Percentiles rank a stretch among this genome's conserved stretches.
phyloP scores from a whole-genome alignment of 2,797 vertebrate genomes.

The Pipistrellus pygmaeus region DNA sequence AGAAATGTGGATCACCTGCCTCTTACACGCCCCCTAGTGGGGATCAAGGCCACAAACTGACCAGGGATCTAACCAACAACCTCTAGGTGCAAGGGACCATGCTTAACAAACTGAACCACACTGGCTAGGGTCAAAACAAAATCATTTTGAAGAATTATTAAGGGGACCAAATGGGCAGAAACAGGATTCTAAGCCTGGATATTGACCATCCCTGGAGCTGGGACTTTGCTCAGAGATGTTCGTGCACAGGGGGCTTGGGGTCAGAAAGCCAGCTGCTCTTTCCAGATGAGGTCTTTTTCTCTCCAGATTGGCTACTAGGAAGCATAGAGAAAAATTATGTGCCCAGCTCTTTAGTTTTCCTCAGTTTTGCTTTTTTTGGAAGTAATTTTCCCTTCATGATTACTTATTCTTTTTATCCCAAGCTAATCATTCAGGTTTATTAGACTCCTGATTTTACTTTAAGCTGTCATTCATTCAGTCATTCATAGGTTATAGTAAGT shows the following conservation, averaged over 20 bases:
- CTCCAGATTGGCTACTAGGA: background rate
- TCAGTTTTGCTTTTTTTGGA: background rate
- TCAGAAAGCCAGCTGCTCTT: background rate
- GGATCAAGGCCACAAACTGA: background rate
- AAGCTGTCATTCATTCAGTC: background rate
- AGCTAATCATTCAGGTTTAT: background rate
- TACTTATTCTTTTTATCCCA: background rate
- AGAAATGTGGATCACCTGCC: background rate
- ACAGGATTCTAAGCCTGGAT: background rate
- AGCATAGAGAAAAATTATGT: background rate
- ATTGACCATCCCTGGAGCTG: background rate
- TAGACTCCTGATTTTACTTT: background rate
- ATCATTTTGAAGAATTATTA: background rate
- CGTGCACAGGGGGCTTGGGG: fast-evolving
- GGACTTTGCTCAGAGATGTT: background rate
- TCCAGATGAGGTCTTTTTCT: background rate
- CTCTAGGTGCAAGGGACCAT: background rate
- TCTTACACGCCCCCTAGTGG: background rate
- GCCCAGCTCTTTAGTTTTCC: background rate
- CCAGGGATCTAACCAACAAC: background rate
- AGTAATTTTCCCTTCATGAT: background rate
- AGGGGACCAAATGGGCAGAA: background rate
- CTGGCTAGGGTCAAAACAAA: background rate
- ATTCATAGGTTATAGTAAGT: background rate
- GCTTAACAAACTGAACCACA: background rate